phyloP scores from a whole-genome alignment of 2,113 vertebrate genomes.

The Aegithalos caudatus region DNA sequence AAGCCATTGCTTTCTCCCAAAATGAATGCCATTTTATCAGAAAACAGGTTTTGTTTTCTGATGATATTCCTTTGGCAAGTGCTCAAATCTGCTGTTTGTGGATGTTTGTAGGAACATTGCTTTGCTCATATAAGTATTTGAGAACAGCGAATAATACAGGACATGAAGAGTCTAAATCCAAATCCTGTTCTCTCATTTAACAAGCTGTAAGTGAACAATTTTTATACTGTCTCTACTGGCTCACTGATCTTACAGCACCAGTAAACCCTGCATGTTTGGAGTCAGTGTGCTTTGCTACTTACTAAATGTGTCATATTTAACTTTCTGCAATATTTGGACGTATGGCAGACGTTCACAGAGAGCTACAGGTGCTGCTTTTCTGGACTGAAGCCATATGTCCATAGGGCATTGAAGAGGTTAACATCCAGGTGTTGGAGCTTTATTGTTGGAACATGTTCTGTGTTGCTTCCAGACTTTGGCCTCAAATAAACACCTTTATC shows the following conservation, averaged over 20 bases:
- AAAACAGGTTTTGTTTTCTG: conserved; percentile 68
- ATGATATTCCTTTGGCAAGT: conserved; percentile 46
- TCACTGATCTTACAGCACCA: not conserved
- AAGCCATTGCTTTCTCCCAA: conserved; percentile 1
- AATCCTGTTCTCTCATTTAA: not conserved
- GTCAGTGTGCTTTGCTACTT: not conserved
- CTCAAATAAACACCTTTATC: conserved; percentile 41
- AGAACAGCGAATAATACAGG: conserved; percentile 20
- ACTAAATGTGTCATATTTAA: not conserved
- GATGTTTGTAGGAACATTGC: conserved; percentile 57
- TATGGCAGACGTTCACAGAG: conserved; percentile 50
- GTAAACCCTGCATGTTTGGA: not conserved
- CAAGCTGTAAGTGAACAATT: conserved; percentile 27
- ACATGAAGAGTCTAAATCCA: conserved; percentile 30
- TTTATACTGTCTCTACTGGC: not conserved
- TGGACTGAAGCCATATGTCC: conserved; percentile 69
- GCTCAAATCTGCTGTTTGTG: conserved; percentile 52
- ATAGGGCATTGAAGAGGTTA: conserved; percentile 64
- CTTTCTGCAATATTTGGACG: conserved; percentile 18
- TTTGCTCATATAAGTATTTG: conserved; percentile 55
- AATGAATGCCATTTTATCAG: conserved; percentile 55
- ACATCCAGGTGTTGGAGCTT: conserved; percentile 69
- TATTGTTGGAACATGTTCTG: conserved; percentile 31
- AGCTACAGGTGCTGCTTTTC: conserved; percentile 69
- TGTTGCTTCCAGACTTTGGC: conserved; percentile 11